Evolutionary conservation across 2,113 vertebrate species (phyloP).

Genomic region (Erpornis zantholeuca): DNA sequence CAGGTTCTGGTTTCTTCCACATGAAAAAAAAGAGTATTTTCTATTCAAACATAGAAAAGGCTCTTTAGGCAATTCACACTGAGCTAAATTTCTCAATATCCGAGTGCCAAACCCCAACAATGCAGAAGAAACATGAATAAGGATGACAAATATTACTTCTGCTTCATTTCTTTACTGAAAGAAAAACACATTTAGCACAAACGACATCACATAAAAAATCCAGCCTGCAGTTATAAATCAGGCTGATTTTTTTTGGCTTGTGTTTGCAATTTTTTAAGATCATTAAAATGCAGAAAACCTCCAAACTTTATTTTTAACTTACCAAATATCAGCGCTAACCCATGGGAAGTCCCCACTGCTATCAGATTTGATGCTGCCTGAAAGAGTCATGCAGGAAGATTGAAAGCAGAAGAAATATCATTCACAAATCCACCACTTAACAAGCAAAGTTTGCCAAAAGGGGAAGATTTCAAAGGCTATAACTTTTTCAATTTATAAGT

Average conservation of each 20-base stretch:
- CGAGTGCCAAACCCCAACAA: background rate
- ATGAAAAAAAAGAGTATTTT: background rate
- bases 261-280: background rate
- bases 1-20: background rate
- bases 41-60: background rate
- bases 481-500: background rate
- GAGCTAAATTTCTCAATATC: background rate
- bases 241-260: rapidly evolving
- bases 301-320: slow-evolving; percentile 65
- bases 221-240: background rate
- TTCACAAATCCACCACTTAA: background rate
- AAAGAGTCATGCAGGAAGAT: slow-evolving; percentile 25
- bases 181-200: background rate
- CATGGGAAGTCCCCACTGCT: slow-evolving; percentile 97
- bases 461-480: background rate
- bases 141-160: background rate
- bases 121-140: background rate
- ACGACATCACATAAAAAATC: background rate
- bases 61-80: background rate
- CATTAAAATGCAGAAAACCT: background rate
- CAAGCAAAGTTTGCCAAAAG: background rate
- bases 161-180: background rate
- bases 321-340: slow-evolving; percentile 95
- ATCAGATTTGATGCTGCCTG: slow-evolving; percentile 93
- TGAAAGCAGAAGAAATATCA: background rate